Conservation (phyloP, 2,888 invertebrate species). For the Epinotia ramella region DNA sequence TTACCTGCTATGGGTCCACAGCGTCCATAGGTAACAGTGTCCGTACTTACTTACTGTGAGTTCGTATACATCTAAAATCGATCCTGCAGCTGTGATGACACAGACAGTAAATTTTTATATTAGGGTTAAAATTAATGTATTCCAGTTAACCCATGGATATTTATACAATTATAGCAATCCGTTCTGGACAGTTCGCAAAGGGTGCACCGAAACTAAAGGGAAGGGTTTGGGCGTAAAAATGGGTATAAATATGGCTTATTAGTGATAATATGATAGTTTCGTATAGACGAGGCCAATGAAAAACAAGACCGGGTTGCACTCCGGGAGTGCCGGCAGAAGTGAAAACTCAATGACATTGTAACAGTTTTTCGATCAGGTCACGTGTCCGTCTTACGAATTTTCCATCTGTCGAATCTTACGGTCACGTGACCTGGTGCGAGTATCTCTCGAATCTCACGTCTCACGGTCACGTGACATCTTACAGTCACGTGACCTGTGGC, state of each 20-base stretch:
- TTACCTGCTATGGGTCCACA: too few relatives aligned
- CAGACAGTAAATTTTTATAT: neutral
- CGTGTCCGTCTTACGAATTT: too few relatives aligned
- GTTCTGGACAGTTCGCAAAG: conserved; percentile 49
- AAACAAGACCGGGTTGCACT: too few relatives aligned
- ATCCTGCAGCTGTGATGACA: conserved; percentile 20
- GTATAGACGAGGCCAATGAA: neutral
- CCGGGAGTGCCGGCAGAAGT: too few relatives aligned
- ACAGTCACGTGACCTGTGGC: too few relatives aligned
- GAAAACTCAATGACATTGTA: too few relatives aligned
- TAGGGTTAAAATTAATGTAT: conserved; percentile 10
- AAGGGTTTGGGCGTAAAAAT: conserved; percentile 9
- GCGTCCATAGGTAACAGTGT: neutral
- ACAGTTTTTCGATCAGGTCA: too few relatives aligned
- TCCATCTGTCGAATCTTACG: too few relatives aligned
- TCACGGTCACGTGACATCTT: too few relatives aligned
- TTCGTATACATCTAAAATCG: neutral
- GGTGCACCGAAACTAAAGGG: neutral
- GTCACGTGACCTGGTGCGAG: too few relatives aligned
- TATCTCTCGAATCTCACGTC: too few relatives aligned
- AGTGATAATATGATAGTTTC: neutral
- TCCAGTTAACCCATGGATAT: conserved; percentile 37
- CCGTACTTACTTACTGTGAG: neutral
- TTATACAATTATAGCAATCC: conserved; percentile 55
- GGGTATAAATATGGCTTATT: neutral